Conservation (phyloP, 1,140 invertebrate species). For the Bursaphelenchus mucronatus region DNA sequence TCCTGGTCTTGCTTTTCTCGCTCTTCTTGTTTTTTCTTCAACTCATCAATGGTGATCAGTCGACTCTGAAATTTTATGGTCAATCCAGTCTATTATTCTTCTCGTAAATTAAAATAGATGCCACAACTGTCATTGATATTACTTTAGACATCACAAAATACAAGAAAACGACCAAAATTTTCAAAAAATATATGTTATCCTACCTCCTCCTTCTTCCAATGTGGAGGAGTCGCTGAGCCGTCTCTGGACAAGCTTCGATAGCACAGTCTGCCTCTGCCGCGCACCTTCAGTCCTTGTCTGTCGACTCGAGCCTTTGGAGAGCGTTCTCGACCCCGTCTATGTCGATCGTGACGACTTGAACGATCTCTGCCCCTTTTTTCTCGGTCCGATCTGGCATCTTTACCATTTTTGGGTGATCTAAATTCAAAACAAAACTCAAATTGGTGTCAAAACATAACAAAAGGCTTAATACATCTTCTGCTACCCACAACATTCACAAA, state of each 20-base stretch:
- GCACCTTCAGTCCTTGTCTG: neutral
- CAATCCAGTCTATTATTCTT: neutral
- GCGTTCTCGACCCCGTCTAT: neutral
- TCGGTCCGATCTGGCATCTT: neutral
- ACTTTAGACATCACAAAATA: too few species aligned
- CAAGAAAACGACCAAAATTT: too few species aligned
- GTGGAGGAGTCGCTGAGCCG: slow-evolving; percentile 6
- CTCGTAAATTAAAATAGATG: too few species aligned
- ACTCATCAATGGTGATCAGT: slow-evolving; percentile 10
- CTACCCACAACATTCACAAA: too few species aligned
- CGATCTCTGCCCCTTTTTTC: neutral
- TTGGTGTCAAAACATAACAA: too few species aligned
- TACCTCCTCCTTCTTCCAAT: slow-evolving; percentile 15
- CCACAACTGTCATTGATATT: too few species aligned
- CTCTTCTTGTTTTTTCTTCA: slow-evolving; percentile 17
- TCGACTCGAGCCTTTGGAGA: too few species aligned
- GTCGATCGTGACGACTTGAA: slow-evolving; percentile 1
- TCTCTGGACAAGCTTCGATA: neutral
- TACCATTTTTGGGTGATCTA: slow-evolving; percentile 8
- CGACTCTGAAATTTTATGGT: slow-evolving; percentile 5
- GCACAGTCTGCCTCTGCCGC: slow-evolving; percentile 3
- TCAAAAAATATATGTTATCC: neutral
- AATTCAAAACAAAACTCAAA: neutral
- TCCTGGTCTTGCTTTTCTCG: slow-evolving; percentile 10
- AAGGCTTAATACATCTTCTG: neutral